phyloP scores from a whole-genome alignment of 2,797 vertebrate genomes.

The Emys orbicularis region DNA sequence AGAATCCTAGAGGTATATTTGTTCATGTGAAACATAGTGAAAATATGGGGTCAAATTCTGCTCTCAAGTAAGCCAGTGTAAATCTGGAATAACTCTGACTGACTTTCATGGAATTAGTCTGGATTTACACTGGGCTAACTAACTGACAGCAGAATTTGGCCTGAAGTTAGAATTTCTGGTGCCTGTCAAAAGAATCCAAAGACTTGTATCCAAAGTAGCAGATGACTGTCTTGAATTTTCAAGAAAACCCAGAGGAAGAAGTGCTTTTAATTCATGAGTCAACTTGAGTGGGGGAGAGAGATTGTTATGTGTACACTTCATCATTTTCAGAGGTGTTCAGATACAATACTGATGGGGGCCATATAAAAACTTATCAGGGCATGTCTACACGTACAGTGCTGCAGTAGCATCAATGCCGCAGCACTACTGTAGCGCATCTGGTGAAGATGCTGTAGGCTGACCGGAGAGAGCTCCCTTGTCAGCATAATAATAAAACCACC shows the following conservation, averaged over 20 bases:
- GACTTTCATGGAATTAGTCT: neutral
- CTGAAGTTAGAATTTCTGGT: neutral
- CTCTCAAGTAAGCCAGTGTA: accelerated
- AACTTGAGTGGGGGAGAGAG: neutral
- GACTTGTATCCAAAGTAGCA: neutral
- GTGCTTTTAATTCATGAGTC: neutral
- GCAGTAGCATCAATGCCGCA: too few species aligned
- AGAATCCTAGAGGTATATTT: conserved; percentile 42
- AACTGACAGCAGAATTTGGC: conserved; percentile 8
- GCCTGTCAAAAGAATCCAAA: neutral
- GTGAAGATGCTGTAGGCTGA: too few species aligned
- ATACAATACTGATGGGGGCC: neutral
- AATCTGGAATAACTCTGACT: conserved; percentile 11
- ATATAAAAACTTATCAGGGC: neutral
- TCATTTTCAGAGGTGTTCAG: neutral
- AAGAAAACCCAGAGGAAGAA: neutral
- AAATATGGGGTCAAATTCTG: neutral
- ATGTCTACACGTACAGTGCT: too few species aligned
- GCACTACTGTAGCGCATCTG: too few species aligned
- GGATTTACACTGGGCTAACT: neutral
- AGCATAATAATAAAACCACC: too few species aligned
- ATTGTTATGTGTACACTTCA: neutral
- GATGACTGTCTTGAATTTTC: neutral
- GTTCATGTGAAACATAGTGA: conserved; percentile 24
- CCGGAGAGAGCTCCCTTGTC: too few species aligned